Base-by-base conservation (phyloP, 2,113 vertebrate genomes). In the Mus spicilegus region DNA sequence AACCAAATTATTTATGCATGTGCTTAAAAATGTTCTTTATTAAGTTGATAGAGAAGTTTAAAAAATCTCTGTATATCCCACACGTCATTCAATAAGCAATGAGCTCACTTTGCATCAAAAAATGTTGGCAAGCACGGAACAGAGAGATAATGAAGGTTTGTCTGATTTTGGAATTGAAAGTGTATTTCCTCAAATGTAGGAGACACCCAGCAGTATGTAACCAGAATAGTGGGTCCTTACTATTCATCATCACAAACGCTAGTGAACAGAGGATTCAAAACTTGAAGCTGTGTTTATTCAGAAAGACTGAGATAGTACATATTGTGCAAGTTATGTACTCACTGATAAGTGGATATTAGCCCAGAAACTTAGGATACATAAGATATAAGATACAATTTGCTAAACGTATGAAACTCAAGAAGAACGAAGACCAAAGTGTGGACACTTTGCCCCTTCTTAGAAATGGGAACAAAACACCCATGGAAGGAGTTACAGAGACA, bases 21-120 rank as follows among this genome's bases (percentile, higher is more conserved):
- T 36, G 1, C 19, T 87, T 2, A 63, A 49, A 90, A 89, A 65
- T 89, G 94, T 70, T 70, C 36, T 63, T 95, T 90, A 90, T 96
- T 87, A 85, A 61, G 1, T 72, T 33, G 0, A 77, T 82, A 61
- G 28, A 93, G 75, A 96, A 97, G 54, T 73, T 49, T 49, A 17
- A 82, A 39, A n/a, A 2, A 30, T 69, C 95, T 93, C 84, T 87
- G 2, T 65, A 13, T 72, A 76, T 73, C 36, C 65, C 58, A 61
- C n/a, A 72, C 11, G 75, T 78, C 26, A 54, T 81, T 92, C 61
- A 81, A 89, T 11, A 90, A 88, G 6, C 7, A 85, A 24, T 54
- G 22, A 70, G 69, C 4, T n/a, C 81, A 24, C 39, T 20, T 78
- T 87, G 13, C 30, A 76, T 20, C 20, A 86, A 42, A 42, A 6